Evolutionary conservation across 2,113 vertebrate species (phyloP).

Genomic region (Oxygymnocypris stewartii): DNA sequence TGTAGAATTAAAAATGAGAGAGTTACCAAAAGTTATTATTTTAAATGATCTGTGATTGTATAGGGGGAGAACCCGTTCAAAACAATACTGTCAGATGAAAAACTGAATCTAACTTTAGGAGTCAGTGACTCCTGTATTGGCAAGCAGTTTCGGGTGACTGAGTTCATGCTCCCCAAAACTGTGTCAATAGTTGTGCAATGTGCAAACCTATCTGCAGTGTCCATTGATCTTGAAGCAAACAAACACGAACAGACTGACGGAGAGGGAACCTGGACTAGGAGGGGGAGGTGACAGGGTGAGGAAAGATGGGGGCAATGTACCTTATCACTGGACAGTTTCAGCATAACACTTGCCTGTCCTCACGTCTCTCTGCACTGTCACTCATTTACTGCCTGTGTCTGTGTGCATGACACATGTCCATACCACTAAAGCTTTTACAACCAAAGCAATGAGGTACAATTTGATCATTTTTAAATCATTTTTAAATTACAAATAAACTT

Average conservation of each 20-base stretch:
- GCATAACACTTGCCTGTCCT: slow-evolving; percentile 63
- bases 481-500: not conserved
- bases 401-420: slow-evolving; percentile 1
- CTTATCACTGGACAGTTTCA: slow-evolving; percentile 43
- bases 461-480: no score
- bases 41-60: not conserved
- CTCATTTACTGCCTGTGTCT: slow-evolving; percentile 23
- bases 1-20: not conserved
- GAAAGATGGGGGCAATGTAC: slow-evolving; percentile 1
- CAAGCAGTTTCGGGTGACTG: slow-evolving; percentile 2
- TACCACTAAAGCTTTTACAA: not conserved
- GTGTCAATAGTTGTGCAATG: slow-evolving; percentile 63
- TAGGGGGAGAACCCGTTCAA: not conserved
- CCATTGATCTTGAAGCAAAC: slow-evolving; percentile 48
- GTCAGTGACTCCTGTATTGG: not conserved
- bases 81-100: not conserved
- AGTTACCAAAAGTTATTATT: no score
- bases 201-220: slow-evolving; percentile 51
- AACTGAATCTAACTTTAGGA: not conserved
- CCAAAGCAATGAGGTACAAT: not conserved
- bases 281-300: not conserved
- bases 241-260: slow-evolving; percentile 17
- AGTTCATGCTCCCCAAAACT: slow-evolving; percentile 41
- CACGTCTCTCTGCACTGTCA: slow-evolving; percentile 41
- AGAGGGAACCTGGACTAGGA: not conserved